Conservation (phyloP, 2,888 invertebrate species). For the Caenorhabditis becei region DNA sequence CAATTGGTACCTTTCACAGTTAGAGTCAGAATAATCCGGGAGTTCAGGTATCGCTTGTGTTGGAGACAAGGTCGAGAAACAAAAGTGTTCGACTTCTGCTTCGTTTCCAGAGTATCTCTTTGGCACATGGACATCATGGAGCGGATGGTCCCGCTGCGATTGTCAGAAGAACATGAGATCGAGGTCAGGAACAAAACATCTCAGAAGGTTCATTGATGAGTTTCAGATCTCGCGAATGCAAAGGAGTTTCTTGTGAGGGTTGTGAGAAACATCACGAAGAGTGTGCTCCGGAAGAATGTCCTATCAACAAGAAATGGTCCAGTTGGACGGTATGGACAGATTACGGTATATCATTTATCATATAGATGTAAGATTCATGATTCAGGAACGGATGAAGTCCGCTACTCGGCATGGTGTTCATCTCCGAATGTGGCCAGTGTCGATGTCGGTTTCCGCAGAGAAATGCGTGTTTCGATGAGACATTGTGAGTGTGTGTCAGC, state of each 20-base stretch:
- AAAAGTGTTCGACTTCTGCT: slow-evolving; percentile 13
- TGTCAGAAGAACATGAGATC: slow-evolving; percentile 33
- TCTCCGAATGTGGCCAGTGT: slow-evolving; percentile 38
- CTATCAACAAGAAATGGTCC: slow-evolving; percentile 50
- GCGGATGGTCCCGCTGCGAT: slow-evolving; percentile 52
- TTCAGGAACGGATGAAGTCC: slow-evolving; percentile 31
- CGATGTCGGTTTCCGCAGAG: slow-evolving; percentile 34
- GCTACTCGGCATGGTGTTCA: slow-evolving; percentile 47
- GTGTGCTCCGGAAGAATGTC: slow-evolving; percentile 29
- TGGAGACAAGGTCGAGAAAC: slow-evolving; percentile 31
- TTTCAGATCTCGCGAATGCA: slow-evolving; percentile 40
- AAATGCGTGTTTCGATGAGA: slow-evolving; percentile 25
- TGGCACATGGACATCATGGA: slow-evolving; percentile 53
- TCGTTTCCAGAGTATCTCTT: slow-evolving; percentile 46
- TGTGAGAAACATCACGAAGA: slow-evolving; percentile 37
- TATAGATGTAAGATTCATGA: neutral
- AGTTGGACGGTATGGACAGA: slow-evolving; percentile 52
- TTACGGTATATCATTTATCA: slow-evolving; percentile 17
- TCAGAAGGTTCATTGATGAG: too few relatives aligned
- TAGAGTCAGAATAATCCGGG: slow-evolving; percentile 6
- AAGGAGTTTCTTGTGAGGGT: slow-evolving; percentile 49
- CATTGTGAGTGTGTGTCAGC: slow-evolving; percentile 12
- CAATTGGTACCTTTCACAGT: slow-evolving; percentile 12
- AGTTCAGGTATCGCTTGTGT: slow-evolving; percentile 22
- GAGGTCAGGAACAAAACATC: too few relatives aligned